Evolutionary conservation across 2,888 invertebrate species (phyloP), one percentile per base, ranked within the genome.

Genomic region (Euclidia mi): DNA sequence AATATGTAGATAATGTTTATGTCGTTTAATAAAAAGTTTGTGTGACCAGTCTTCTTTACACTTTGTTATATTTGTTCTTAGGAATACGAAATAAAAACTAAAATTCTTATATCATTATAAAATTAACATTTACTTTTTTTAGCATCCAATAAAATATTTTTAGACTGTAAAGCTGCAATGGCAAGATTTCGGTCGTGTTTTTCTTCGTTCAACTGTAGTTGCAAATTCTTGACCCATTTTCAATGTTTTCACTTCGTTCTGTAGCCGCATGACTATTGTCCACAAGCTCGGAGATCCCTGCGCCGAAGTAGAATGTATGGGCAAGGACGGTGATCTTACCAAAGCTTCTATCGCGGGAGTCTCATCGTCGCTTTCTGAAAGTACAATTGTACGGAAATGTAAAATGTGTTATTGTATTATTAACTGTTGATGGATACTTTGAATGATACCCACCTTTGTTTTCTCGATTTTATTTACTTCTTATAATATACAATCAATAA

Each of bases 191-290:
- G 87, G 74, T 95, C 94, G 63, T 94, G 94, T 84, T 95, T 95
- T 85, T 97, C 97, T 65, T 96, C 96, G 60, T 96, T 96, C 71
- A 97, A 85, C 76, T 96, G 96, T 65, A 95, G 90, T 56, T 95
- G 94, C 55, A 96, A 84, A 66, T 95, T 91, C 59, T 94, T 93
- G 71, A 97, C 95, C 85, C 65, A 91, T 82, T 83, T 96, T 96
- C 68, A 97, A 89, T 55, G 95, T 95, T 78, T 95, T 95, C 65
- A 98, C 94, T 89, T 97, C 96, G 81, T 96, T 96, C 84, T 96
- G 97, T 76, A 98, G 88, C 60, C 96, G 95, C 94, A 97, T 96
- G 65, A 98, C 97, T 53, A 97, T 96, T 73, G 97, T 96, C 88
- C 97, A 96, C 75, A 97, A 90, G 78, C 96, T 96, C 85, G 97